Evolutionary conservation across 2,113 vertebrate genomes (phyloP), one percentile per base, ranked within the genome.

Genomic region (Collichthys lucidus): DNA sequence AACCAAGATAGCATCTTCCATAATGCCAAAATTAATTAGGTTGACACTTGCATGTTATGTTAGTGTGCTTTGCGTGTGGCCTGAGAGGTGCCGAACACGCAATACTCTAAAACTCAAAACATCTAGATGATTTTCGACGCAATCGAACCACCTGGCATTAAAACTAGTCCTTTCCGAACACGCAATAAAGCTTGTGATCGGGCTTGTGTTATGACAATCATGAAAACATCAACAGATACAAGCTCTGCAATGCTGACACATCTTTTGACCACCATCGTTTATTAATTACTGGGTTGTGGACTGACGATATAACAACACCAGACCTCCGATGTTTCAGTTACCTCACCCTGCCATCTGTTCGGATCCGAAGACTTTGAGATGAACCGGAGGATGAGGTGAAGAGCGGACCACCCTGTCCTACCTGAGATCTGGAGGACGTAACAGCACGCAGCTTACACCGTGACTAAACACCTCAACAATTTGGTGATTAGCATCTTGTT

Each of bases 401-500:
- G 40, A 59, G n/a, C 61, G 24, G 67, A 70, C 73, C 79, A 20
- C 78, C 47, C 35, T 73, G 72, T 52, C 65, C 42, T 40, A 80
- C 83, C 86, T 77, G 83, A 73, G 66, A 47, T 19, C 52, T 20
- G 62, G 46, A 56, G 61, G 55, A 74, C 69, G 63, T 77, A 82
- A 20, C 84, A 4, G 19, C 35, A 2, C 20, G 50, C 11, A 26
- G 74, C 74, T 29, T 29, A 17, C 74, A 12, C 66, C 1, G 85
- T 93, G 93, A 95, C 92, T 85, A 79, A 82, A 91, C 89, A 60
- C 86, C 87, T 70, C 87, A 94, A 88, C 92, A 86, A 93, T 93
- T 29, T 75, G 57, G 59, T 88, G 91, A 94, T 94, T 94, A 87
- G 85, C 86, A 63, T 91, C 94, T 94, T 92, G 90, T 96, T 94